Base-by-base conservation (phyloP, 2,113 vertebrate genomes). In the Pelecanus crispus region DNA sequence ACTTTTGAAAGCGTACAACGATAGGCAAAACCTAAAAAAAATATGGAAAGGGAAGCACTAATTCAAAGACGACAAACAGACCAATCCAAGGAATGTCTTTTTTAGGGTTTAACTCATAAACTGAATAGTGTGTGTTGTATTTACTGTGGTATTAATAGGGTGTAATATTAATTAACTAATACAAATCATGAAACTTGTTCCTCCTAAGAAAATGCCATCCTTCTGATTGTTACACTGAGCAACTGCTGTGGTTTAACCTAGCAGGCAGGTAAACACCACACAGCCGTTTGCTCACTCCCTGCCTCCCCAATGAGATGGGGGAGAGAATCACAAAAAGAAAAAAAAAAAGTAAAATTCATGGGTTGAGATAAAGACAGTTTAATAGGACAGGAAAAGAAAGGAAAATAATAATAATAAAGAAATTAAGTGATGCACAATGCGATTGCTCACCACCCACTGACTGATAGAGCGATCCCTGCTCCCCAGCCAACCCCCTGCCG, bases 111-210 rank as follows among this genome's bases (percentile, higher is more conserved):
- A 67, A 71, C 22, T 79, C 17, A 62, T 28, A 59, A 55, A 34
- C 3, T 3, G 17, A 75, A 72, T 29, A 42, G 1, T 28, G 10
- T 0, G 2, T 6, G 4, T 45, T 56, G 31, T n/a, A 44, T 52
- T 81, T 62, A 56, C 10, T 66, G 32, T 62, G 19, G 9, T 73
- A 45, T 45, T 18, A 45, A 45, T 45, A 45, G 44, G 17, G 44
- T 45, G 44, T 45, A 17, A 45, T 45, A 70, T 21, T 65, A 82
- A 70, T 42, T 65, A 75, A n/a, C 4, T 44, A 74, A 63, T 34
- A 55, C 1, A 72, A 68, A 55, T 9, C 0, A 28, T 52, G 12
- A 56, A 52, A 81, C 9, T 42, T 88, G 1, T 49, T 75, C 1
- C 4, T 55, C 22, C 17, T 53, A 47, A 81, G 18, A 87, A 86